These are phyloP conservation scores for Lordiphosa clarofinis DNA, from an alignment of 1,140 invertebrate genomes.

Conservation along the genomic window DNA sequence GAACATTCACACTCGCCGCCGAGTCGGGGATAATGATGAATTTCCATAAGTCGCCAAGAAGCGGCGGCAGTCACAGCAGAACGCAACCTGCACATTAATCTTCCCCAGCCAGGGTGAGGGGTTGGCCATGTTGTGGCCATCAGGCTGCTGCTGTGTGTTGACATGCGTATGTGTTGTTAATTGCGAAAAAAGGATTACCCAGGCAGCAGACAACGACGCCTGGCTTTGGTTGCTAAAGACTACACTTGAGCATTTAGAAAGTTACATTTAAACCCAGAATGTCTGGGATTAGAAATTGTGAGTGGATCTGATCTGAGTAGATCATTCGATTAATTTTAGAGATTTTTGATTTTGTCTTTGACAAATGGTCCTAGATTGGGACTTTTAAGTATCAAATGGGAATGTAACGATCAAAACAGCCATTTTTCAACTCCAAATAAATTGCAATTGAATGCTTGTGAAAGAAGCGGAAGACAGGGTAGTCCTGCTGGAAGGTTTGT, in stretches of 20 bases:
- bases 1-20: constrained; percentile 7
- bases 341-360: no score
- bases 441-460: no score
- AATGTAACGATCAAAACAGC: no score
- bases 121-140: constrained; percentile 37
- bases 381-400: no score
- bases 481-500: no score
- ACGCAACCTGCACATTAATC: constrained; percentile 73
- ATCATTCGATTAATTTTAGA: no score
- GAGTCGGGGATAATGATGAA: constrained; percentile 64
- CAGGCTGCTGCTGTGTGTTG: constrained; percentile 52
- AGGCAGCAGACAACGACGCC: constrained; percentile 33
- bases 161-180: constrained; percentile 78
- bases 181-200: constrained; percentile 71
- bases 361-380: no score
- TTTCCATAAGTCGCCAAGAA: constrained; percentile 73
- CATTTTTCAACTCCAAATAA: no score
- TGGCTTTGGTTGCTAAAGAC: constrained; percentile 38
- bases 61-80: constrained; percentile 40
- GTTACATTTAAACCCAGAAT: constrained; percentile 60
- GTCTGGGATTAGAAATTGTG: constrained; percentile 46
- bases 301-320: background rate
- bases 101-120: constrained; percentile 55
- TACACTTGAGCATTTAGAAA: constrained; percentile 66
- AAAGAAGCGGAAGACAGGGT: no score